Evolutionary conservation across 2,797 vertebrate genomes (phyloP), one percentile per base, ranked within the genome.

Genomic region (Siniperca undulata): DNA sequence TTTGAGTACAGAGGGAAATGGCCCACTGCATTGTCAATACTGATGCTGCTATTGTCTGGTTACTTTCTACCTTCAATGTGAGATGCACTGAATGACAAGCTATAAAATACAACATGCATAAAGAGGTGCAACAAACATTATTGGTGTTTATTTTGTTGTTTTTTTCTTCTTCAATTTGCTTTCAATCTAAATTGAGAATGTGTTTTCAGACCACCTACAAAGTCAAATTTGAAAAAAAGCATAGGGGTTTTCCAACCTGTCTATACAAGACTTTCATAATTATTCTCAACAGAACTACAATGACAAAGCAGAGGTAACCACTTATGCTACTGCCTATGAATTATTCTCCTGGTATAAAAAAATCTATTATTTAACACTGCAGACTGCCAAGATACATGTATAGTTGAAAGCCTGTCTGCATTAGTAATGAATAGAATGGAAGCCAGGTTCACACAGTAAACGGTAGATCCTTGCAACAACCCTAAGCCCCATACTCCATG

Each of bases 11-110:
- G 70, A 76, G 77, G n/a, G 55, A 88, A 84, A 88, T 52, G 69
- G 64, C 82, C 90, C 67, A 59, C 74, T 75, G 73, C 24, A 14
- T 12, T 88, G 70, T 86, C 74, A 84, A 83, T 83, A 90, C 66
- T 30, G 72, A 74, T 74, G 70, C 44, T 64, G 65, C 58, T n/a
- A 74, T 78, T 81, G 69, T 84, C 70, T 86, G 27, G 1, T 78
- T 36, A 36, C 36, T 36, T 78, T 80, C 58, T 71, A 76, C n/a
- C 17, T 42, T 77, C 62, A 40, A 20, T 81, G 53, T 61, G 66
- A 83, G 24, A 64, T 52, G 7, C 66, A 61, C 48, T 78, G 34
- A 74, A 70, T 14, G 5, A 53, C 24, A 76, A 60, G 17, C 30
- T 50, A 58, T 64, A 65, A 30, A 71, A 68, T 64, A 40, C 34